These are phyloP conservation scores for Hemithea aestivaria DNA, from an alignment of 2,888 invertebrate genomes.

Conservation along the genomic window DNA sequence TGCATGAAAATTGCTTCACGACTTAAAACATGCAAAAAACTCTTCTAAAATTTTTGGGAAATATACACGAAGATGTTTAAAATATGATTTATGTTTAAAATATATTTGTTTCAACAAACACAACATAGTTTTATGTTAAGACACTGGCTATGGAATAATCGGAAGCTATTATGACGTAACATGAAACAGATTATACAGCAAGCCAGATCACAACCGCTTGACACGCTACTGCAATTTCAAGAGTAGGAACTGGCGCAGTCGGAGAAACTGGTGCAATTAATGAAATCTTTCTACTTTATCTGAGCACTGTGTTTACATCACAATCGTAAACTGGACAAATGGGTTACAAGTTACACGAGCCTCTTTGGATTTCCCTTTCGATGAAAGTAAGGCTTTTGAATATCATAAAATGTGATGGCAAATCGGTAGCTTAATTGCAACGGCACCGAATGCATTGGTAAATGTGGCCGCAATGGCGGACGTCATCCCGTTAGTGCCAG, in stretches of 20 bases:
- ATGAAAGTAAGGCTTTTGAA: too few relatives aligned
- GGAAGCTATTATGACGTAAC: conserved; percentile 23
- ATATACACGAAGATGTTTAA: too few relatives aligned
- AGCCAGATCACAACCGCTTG: conserved; percentile 35
- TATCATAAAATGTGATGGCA: too few relatives aligned
- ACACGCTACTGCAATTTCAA: conserved; percentile 35
- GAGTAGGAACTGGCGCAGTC: conserved; percentile 18
- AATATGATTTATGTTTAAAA: too few relatives aligned
- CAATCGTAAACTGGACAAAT: conserved; percentile 13
- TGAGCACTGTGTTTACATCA: conserved; percentile 20
- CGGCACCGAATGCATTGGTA: conserved; percentile 27
- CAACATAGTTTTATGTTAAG: conserved; percentile 7
- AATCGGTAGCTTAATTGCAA: conserved; percentile 22
- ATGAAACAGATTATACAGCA: conserved; percentile 32
- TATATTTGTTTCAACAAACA: background rate
- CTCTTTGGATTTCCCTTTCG: background rate
- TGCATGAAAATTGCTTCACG: too few relatives aligned
- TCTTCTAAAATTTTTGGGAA: too few relatives aligned
- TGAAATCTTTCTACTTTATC: conserved; percentile 20
- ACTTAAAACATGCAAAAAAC: too few relatives aligned
- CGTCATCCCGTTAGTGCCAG: conserved; percentile 61
- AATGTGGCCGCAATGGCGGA: conserved; percentile 40
- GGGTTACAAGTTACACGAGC: conserved; percentile 11
- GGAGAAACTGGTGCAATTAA: conserved; percentile 14
- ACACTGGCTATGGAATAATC: conserved; percentile 3